These are phyloP conservation scores for Argyrosomus japonicus DNA, from an alignment of 2,113 vertebrate genomes.

Conservation along the genomic window DNA sequence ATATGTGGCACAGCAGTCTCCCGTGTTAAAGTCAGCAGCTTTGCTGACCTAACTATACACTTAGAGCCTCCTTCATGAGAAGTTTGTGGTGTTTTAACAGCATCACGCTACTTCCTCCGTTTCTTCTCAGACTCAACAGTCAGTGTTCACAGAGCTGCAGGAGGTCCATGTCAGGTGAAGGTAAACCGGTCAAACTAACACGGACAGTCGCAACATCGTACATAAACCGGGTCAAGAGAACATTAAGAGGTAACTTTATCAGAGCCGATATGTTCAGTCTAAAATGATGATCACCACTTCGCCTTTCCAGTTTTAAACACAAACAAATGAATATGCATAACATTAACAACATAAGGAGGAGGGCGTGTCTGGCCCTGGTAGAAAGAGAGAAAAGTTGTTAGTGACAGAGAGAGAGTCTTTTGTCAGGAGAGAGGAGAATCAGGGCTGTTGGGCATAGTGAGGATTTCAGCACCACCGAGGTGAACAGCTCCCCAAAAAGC, in stretches of 20 bases:
- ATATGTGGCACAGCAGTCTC: background rate
- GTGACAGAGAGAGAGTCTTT: background rate
- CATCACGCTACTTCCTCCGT: background rate
- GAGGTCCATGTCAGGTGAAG: background rate
- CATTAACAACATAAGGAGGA: background rate
- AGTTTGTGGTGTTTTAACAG: background rate
- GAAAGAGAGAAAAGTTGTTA: background rate
- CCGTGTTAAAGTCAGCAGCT: background rate
- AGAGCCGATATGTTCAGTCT: no score
- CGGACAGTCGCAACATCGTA: background rate
- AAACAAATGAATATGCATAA: no score
- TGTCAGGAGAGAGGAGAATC: rapidly evolving
- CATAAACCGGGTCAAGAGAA: background rate
- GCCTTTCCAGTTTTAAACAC: background rate
- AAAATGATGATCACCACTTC: no score
- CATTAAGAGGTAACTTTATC: background rate
- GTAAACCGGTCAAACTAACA: background rate
- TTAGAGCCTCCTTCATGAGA: background rate
- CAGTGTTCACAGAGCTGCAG: background rate
- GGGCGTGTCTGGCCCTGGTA: no score
- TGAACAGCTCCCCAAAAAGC: constrained; percentile 38
- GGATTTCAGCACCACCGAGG: constrained; percentile 36
- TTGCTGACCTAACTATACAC: background rate
- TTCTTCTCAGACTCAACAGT: background rate
- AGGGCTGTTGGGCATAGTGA: rapidly evolving